A percentile compares a stretch with the other conserved stretches of the same genome.
phyloP scores from a whole-genome alignment of 2,797 vertebrate species.

The Sarcoramphus papa region DNA sequence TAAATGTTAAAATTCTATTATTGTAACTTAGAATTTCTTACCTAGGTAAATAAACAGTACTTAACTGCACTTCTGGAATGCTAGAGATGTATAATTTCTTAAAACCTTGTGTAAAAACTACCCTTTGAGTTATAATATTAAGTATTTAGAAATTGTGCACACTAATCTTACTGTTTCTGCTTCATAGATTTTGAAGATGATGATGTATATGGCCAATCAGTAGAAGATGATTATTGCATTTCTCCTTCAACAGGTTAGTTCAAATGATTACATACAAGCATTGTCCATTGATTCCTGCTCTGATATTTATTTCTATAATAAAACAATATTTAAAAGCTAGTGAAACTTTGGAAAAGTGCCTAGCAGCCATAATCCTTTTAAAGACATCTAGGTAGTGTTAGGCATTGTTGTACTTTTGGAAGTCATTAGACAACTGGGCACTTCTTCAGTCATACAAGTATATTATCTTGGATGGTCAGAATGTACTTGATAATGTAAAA shows the following conservation, averaged over 20 bases:
- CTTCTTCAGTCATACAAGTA: fast-evolving
- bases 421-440: background rate
- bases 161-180: background rate
- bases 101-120: background rate
- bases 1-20: background rate
- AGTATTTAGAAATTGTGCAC: background rate
- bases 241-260: conserved; percentile 96
- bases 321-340: background rate
- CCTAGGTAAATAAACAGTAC: background rate
- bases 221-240: conserved; percentile 97
- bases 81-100: background rate
- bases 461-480: background rate
- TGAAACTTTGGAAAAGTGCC: background rate
- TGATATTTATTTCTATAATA: background rate
- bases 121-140: background rate
- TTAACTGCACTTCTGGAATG: background rate
- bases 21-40: background rate
- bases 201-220: conserved; percentile 94
- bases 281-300: background rate
- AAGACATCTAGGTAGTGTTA: background rate
- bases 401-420: background rate
- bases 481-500: background rate
- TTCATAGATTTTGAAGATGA: conserved; percentile 93
- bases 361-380: background rate
- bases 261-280: background rate